Conservation (phyloP, 2,888 invertebrate species). For the Metopia argyrocephala region DNA sequence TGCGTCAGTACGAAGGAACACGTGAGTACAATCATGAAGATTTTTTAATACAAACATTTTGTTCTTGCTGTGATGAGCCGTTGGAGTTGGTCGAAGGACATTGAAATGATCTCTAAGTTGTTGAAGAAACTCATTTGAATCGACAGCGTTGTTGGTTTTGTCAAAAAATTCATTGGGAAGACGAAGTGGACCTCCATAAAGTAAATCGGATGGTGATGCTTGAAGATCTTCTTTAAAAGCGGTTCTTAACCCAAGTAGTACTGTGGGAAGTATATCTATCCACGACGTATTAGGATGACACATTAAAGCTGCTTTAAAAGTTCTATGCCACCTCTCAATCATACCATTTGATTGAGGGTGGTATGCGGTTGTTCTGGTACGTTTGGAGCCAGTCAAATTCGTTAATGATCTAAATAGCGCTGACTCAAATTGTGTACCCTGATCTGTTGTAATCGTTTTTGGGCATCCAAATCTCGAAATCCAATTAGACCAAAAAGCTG, state of each 20-base stretch:
- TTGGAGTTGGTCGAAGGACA: constrained; percentile 39
- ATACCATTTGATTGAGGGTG: constrained; percentile 51
- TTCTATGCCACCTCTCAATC: constrained; percentile 56
- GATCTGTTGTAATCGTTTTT: constrained; percentile 24
- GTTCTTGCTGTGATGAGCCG: constrained; percentile 46
- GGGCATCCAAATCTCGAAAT: constrained; percentile 6
- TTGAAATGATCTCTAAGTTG: constrained; percentile 29
- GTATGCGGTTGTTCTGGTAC: constrained; percentile 49
- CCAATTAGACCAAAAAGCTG: constrained; percentile 6
- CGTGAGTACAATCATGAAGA: constrained; percentile 26
- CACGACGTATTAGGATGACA: constrained; percentile 24
- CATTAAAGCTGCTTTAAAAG: constrained; percentile 53
- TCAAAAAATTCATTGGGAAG: constrained; percentile 24
- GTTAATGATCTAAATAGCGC: constrained; percentile 29
- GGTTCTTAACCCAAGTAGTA: constrained; percentile 4
- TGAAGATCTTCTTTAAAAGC: constrained; percentile 14
- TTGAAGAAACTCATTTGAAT: not conserved
- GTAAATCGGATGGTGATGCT: constrained; percentile 31
- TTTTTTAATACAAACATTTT: constrained; percentile 52
- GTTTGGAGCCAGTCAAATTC: constrained; percentile 33
- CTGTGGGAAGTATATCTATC: constrained; percentile 9
- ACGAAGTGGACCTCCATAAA: not conserved
- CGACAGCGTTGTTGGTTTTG: not conserved
- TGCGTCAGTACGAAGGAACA: constrained; percentile 1
- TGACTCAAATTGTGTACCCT: constrained; percentile 42